These are phyloP conservation scores for Saccostrea glomerata DNA, from an alignment of 1,140 invertebrate species.

Conservation along the genomic window DNA sequence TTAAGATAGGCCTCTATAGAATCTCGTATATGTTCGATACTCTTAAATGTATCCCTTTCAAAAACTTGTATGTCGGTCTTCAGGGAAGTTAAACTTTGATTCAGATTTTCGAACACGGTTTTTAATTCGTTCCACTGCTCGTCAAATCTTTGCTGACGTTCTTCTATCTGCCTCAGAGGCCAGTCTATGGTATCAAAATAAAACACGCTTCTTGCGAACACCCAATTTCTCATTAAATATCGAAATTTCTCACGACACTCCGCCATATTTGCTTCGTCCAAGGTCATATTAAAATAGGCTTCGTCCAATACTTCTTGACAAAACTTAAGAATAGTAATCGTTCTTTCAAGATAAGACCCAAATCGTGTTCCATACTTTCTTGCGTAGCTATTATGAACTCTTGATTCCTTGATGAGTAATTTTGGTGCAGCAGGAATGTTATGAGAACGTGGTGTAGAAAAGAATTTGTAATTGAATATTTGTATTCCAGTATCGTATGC, in stretches of 20 bases:
- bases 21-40: constrained; percentile 44
- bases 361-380: constrained; percentile 49
- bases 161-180: constrained; percentile 51
- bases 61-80: constrained; percentile 46
- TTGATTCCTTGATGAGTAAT: constrained; percentile 50
- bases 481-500: constrained; percentile 62
- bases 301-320: constrained; percentile 4
- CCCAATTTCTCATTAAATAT: constrained; percentile 48
- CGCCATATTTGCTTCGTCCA: constrained; percentile 42
- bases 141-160: constrained; percentile 52
- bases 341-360: constrained; percentile 39
- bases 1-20: constrained; percentile 53
- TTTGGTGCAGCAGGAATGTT: constrained; percentile 61
- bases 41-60: constrained; percentile 46
- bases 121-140: constrained; percentile 48
- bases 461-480: constrained; percentile 61
- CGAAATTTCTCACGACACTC: constrained; percentile 40
- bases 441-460: constrained; percentile 44
- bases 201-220: constrained; percentile 54
- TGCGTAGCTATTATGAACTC: constrained; percentile 58
- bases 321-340: constrained; percentile 46
- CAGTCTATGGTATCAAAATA: constrained; percentile 60
- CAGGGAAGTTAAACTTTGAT: constrained; percentile 41
- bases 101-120: constrained; percentile 47
- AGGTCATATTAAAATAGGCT: constrained; percentile 35